Conservation (phyloP, 2,113 vertebrate species). For the Zosterops borbonicus region DNA sequence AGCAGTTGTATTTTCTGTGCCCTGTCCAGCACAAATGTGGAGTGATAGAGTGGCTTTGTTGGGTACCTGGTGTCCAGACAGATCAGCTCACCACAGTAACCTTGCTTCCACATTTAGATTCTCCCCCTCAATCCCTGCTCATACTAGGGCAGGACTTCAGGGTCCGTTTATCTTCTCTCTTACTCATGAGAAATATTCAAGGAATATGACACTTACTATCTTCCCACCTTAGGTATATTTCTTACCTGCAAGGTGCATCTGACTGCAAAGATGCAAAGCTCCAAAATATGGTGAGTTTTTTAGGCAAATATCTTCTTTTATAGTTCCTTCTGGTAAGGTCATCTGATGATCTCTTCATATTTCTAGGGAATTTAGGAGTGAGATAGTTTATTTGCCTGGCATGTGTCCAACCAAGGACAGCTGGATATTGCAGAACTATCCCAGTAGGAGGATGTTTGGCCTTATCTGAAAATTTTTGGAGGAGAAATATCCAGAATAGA, state of each 20-base stretch:
- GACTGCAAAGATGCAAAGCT: background rate
- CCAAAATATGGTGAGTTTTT: background rate
- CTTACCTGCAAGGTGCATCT: background rate
- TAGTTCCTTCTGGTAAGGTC: background rate
- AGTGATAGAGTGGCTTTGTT: background rate
- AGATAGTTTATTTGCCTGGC: background rate
- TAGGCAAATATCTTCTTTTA: background rate
- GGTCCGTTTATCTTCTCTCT: background rate
- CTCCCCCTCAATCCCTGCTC: background rate
- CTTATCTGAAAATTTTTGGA: background rate
- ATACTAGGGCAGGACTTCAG: background rate
- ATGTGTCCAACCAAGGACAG: background rate
- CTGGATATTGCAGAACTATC: background rate
- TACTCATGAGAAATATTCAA: background rate
- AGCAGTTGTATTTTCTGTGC: background rate
- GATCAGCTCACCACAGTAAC: background rate
- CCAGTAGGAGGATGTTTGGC: background rate
- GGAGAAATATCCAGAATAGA: background rate
- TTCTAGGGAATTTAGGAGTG: background rate
- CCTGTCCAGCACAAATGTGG: background rate
- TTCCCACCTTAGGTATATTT: background rate
- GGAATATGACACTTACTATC: background rate
- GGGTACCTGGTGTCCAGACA: background rate
- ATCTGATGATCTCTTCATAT: background rate
- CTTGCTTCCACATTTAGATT: background rate